These are phyloP conservation scores for Eptesicus fuscus DNA, from an alignment of 2,113 vertebrate genomes.

Conservation along the genomic window DNA sequence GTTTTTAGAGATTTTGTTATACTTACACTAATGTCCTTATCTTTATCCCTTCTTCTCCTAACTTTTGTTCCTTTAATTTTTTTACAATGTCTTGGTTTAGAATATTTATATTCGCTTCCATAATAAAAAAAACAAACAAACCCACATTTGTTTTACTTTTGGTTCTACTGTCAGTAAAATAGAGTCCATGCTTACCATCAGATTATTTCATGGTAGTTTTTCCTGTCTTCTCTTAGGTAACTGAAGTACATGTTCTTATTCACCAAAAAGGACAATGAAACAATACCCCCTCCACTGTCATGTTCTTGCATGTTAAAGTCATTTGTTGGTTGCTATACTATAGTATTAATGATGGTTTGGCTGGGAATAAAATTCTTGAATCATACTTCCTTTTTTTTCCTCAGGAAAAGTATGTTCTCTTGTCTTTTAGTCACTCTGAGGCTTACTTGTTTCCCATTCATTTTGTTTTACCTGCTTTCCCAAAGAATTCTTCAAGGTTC, in stretches of 20 bases:
- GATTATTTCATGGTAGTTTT: neutral
- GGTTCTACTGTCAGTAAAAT: neutral
- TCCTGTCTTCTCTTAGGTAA: neutral
- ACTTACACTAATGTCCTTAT: neutral
- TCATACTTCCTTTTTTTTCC: neutral
- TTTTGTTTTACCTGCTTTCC: neutral
- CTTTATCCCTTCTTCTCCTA: neutral
- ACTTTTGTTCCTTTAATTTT: neutral
- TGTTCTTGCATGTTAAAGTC: neutral
- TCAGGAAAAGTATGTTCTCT: neutral
- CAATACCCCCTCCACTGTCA: neutral
- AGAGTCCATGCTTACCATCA: neutral
- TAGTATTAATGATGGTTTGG: neutral
- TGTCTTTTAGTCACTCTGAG: neutral
- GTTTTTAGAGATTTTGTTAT: neutral
- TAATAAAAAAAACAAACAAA: neutral
- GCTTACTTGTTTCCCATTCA: neutral
- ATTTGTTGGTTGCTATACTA: neutral
- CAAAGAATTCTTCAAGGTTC: neutral
- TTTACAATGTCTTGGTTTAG: slow-evolving; percentile 10
- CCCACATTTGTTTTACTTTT: neutral
- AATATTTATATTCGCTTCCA: slow-evolving; percentile 26
- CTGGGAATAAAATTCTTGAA: neutral
- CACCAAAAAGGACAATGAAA: neutral
- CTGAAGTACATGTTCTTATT: neutral